Conservation (phyloP, 2,888 invertebrate species). For the Apotomis betuletana region DNA sequence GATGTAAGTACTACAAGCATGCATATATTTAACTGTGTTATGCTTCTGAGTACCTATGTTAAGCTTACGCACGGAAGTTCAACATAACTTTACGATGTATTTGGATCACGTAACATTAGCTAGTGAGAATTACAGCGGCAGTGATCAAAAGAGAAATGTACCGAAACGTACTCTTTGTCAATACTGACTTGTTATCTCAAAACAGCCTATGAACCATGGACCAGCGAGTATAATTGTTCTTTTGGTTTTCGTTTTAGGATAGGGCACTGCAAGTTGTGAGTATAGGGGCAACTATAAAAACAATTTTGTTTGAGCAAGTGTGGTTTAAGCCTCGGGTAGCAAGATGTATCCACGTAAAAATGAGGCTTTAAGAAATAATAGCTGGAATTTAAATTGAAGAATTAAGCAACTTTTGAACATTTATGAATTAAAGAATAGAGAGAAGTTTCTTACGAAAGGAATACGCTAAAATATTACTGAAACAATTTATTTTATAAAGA, state of each 20-base stretch:
- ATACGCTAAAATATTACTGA: no score
- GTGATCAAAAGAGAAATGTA: slow-evolving; percentile 30
- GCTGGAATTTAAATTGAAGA: no score
- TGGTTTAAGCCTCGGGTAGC: slow-evolving; percentile 53
- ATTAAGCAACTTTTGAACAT: no score
- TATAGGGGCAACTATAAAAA: slow-evolving; percentile 64
- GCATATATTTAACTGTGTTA: slow-evolving; percentile 1
- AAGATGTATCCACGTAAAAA: slow-evolving; percentile 25
- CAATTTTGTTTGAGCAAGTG: slow-evolving; percentile 66
- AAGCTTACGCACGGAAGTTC: slow-evolving; percentile 23
- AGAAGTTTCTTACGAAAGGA: no score
- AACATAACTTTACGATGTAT: slow-evolving; percentile 32
- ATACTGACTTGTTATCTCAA: slow-evolving; percentile 45
- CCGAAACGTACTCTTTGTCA: slow-evolving; percentile 59
- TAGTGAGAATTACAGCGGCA: slow-evolving; percentile 35
- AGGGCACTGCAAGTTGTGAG: slow-evolving; percentile 47
- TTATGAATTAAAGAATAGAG: no score
- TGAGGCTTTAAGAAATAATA: slow-evolving; percentile 3
- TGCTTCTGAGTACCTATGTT: slow-evolving; percentile 2
- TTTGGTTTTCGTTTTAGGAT: background rate
- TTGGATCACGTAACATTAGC: slow-evolving; percentile 37
- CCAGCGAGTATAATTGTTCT: background rate
- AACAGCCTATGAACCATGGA: background rate
- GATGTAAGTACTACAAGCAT: background rate
- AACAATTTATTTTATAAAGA: no score